Evolutionary conservation across 1,140 invertebrate genomes (phyloP), one percentile per base, ranked within the genome.

Genomic region (Cepaea nemoralis): DNA sequence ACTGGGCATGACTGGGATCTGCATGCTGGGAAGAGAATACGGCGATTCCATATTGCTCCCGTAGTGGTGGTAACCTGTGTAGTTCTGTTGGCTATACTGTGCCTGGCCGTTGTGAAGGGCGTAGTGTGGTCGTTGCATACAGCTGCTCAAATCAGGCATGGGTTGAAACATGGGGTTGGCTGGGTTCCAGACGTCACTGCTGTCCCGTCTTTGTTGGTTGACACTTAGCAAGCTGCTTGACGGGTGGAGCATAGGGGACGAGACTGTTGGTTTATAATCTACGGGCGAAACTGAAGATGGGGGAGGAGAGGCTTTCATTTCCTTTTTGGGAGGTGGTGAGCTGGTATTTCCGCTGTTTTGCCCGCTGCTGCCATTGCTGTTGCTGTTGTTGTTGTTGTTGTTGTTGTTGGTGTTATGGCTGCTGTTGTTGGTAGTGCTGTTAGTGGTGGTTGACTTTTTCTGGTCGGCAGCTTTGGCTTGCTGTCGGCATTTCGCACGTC

Each of bases 401-500:
- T 74, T 76, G 69, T 42, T 40, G 42, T 31, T 76, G 27, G 19
- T 82, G 27, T 50, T 74, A 82, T 87, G 86, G 81, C 86, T 75
- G n/a, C n/a, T n/a, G 66, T 77, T 81, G 22, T 22, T 55, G 50
- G 3, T 22, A 55, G 16, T 55, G 16, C 42, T 45, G 22, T 22
- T 55, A 5, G n/a, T 63, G n/a, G 76, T 37, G 45, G 95, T 95
- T 85, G 95, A 93, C 74, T 95, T 95, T 59, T 85, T 85, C 63
- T 82, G 82, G 82, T 91, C 90, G 67, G 90, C 87, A 12, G 88
- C 90, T 78, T 92, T 92, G 88, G 97, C 95, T 75, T 96, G 93
- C 86, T 98, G 97, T 80, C 98, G 95, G 82, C 97, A 97, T 92
- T 99, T 99, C 66, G 98, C 98, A 63, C 98, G 93, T 33, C 98